Evolutionary conservation across 1,140 invertebrate species (phyloP).

Genomic region (Scaptomyza graminum): DNA sequence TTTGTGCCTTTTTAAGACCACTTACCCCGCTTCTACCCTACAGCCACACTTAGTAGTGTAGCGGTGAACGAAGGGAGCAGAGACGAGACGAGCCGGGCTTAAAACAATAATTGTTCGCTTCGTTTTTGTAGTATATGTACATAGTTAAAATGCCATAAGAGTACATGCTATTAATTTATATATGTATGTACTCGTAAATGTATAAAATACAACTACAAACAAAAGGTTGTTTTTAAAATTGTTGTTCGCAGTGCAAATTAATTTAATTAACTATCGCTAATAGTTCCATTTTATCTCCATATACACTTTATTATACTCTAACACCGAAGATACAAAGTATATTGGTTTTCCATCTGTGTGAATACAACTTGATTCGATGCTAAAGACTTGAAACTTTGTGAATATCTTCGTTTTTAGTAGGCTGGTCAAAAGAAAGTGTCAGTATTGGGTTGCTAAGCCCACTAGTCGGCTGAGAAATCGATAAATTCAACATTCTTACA

Average conservation of each 20-base stretch:
- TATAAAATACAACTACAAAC: background rate
- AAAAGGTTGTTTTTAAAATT: slow-evolving; percentile 7
- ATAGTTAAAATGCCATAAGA: background rate
- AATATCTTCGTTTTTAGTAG: no score
- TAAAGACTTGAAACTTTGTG: no score
- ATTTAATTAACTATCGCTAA: slow-evolving; percentile 79
- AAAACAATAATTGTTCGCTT: background rate
- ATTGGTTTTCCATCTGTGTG: no score
- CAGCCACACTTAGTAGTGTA: background rate
- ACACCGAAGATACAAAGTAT: no score
- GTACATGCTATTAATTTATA: background rate
- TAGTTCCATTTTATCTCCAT: slow-evolving; percentile 32
- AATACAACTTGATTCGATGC: no score
- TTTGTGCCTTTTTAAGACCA: background rate
- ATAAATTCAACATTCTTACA: no score
- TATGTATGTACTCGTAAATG: background rate
- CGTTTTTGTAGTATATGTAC: no score
- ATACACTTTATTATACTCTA: slow-evolving; percentile 1
- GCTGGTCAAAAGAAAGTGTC: no score
- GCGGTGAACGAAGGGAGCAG: background rate
- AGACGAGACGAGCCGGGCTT: background rate
- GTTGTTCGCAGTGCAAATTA: slow-evolving; percentile 54
- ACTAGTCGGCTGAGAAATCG: no score
- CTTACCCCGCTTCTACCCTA: background rate
- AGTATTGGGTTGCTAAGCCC: no score